Conservation (phyloP, 2,888 invertebrate genomes). For the Conops quadrifasciatus region DNA sequence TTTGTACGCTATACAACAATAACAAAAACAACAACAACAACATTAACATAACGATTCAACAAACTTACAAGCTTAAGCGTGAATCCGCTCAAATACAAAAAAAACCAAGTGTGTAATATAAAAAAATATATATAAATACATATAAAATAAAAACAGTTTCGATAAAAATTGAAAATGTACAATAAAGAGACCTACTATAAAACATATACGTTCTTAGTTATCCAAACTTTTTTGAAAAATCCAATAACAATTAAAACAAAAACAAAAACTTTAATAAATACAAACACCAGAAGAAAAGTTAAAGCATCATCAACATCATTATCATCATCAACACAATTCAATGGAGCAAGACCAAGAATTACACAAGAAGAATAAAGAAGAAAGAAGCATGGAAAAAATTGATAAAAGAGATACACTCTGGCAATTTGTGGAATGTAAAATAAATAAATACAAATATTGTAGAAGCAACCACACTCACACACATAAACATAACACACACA, state of each 20-base stretch:
- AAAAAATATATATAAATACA: neutral
- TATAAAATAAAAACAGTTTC: neutral
- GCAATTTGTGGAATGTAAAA: constrained; percentile 13
- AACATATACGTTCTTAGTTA: too few relatives aligned
- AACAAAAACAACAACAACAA: constrained; percentile 7
- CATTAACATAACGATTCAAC: neutral
- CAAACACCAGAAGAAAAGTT: neutral
- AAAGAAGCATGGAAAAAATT: neutral
- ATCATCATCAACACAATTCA: constrained; percentile 30
- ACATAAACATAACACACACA: constrained; percentile 32
- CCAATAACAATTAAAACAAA: neutral
- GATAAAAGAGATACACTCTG: constrained; percentile 7
- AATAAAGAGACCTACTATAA: too few relatives aligned
- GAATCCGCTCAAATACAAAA: neutral
- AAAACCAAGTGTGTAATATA: constrained; percentile 5
- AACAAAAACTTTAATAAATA: constrained; percentile 12
- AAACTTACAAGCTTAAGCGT: constrained; percentile 4
- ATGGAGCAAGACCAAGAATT: constrained; percentile 1
- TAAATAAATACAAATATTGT: constrained; percentile 16
- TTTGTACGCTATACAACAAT: neutral
- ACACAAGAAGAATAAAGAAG: neutral
- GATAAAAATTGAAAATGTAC: neutral
- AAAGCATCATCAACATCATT: neutral
- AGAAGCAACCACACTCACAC: constrained; percentile 18
- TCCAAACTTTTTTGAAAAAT: neutral